Evolutionary conservation across 1,140 invertebrate species (phyloP), one percentile per base, ranked within the genome.

Genomic region (Brachionus sp.): DNA sequence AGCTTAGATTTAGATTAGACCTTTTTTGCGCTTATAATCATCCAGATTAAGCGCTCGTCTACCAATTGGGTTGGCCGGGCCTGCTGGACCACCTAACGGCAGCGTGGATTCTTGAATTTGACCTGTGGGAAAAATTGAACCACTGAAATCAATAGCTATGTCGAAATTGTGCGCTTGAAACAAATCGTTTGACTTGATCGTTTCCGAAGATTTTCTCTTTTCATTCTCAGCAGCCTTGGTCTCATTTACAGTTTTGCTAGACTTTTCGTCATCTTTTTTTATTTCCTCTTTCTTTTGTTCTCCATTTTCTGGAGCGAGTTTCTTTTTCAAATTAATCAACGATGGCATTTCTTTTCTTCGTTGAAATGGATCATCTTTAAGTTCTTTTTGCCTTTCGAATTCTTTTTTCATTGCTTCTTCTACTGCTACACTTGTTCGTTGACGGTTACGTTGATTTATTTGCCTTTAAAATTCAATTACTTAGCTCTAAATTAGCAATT

Each of bases 401-500:
- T 80, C 77, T 29, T 80, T 80, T 80, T 66, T 80, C 77, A 80
- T 80, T 1, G 77, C 77, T 25, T 80, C 77, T 37, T 80, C 77
- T 6, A 80, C 77, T 7, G 77, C 77, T 3, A 42, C 77, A 35
- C 57, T 80, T 37, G 35, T 44, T 44, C 29, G 25, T 35, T 80
- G 46, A 23, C 77, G 33, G 62, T 80, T 80, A 3, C 77, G 19
- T 44, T 80, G 77, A 5, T 80, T 80, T 19, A 80, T 80, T 80
- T 62, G 39, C 23, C 68, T 44, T 16, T 33, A 16, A 39, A 70
- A 33, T 70, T 33, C 5, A 70, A 70, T 39, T 33, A 70, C 7
- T 70, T 10, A 16, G 19, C 39, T 25, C 3, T 23, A 70, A 70
- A 70, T 37, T 33, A 16, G 25, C 19, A 23, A n/a, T n/a, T 68